Base-by-base conservation (phyloP, 2,797 vertebrate genomes). In the Megaceryle alcyon region DNA sequence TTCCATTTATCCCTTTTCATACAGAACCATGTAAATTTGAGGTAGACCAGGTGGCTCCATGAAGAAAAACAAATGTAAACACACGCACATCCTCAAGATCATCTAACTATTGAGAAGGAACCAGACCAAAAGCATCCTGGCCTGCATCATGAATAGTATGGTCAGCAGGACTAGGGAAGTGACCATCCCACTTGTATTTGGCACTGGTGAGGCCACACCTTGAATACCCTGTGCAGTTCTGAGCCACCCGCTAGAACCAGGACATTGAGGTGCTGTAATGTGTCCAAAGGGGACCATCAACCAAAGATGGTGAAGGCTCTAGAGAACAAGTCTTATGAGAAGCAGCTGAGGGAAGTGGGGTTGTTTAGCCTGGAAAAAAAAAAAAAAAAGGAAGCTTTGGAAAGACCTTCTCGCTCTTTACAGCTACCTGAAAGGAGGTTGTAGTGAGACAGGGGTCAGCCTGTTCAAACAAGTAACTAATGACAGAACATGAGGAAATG, bases 181-280 rank as follows among this genome's bases (percentile, higher is more conserved):
- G 20, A 64, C 8, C 3, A 1, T 28, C 2, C 39, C 49, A 35
- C 28, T 29, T 49, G 10, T 33, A 16, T 11, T 37, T 0, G 0
- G 37, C 51, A 70, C 33, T 54, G 61, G 18, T 19, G 23, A 81
- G 46, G 53, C 25, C 5, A 14, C 29, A 71, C 25, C 19, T 61
- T 0, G 0, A 90, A 25, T 53, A 12, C 26, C 31, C 16, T 6
- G 5, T 61, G 29, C 51, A n/a, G 9, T 71, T 65, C 76, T 26
- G 17, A 14, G 51, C 43, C 29, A 29, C 9, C 63, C 13, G 25
- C 35, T 28, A 12, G 21, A 35, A 18, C 17, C 22, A 3, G 15
- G n/a, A n/a, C 11, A 13, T 0, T 5, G 7, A 66, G 21, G 6
- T 51, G 9, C 29, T 51, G 15, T 6, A 78, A 18, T 2, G 0